Conservation (phyloP, 2,797 vertebrate genomes). For the Distichodus sexfasciatus region DNA sequence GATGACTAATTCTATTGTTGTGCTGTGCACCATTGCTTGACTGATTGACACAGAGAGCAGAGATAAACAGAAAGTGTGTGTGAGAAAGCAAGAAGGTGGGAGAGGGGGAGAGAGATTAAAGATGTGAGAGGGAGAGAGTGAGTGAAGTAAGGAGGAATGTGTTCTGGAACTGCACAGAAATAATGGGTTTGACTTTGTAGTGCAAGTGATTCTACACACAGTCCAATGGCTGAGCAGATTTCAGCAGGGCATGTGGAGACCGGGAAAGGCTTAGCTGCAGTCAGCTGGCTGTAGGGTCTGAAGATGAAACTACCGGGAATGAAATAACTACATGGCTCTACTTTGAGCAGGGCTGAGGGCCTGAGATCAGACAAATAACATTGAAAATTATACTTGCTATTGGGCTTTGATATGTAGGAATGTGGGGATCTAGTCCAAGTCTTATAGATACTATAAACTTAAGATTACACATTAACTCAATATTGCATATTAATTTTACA, state of each 20-base stretch:
- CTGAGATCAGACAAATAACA: neutral
- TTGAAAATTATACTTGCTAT: neutral
- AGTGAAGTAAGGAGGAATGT: neutral
- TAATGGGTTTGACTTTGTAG: constrained; percentile 40
- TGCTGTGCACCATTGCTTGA: constrained; percentile 17
- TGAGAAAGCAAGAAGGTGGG: neutral
- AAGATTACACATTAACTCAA: too few relatives aligned
- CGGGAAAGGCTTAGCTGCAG: constrained; percentile 7
- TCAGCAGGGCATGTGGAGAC: constrained; percentile 17
- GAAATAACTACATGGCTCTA: neutral
- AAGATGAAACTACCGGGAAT: neutral
- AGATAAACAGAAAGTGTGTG: neutral
- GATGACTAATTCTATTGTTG: constrained; percentile 30
- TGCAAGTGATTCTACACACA: constrained; percentile 23
- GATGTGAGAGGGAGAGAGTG: neutral
- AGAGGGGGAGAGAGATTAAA: neutral
- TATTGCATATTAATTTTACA: too few relatives aligned
- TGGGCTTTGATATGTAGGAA: neutral
- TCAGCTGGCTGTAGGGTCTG: neutral
- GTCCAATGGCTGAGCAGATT: constrained; percentile 25
- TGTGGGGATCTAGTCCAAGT: too few relatives aligned
- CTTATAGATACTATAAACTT: too few relatives aligned
- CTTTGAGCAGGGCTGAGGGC: neutral
- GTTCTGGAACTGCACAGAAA: constrained; percentile 38
- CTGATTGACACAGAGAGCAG: constrained; percentile 37